A percentile compares a stretch with the other conserved stretches of the same genome.
phyloP scores from a whole-genome alignment of 2,888 invertebrate genomes.

The Flabesymbios commensalis region DNA sequence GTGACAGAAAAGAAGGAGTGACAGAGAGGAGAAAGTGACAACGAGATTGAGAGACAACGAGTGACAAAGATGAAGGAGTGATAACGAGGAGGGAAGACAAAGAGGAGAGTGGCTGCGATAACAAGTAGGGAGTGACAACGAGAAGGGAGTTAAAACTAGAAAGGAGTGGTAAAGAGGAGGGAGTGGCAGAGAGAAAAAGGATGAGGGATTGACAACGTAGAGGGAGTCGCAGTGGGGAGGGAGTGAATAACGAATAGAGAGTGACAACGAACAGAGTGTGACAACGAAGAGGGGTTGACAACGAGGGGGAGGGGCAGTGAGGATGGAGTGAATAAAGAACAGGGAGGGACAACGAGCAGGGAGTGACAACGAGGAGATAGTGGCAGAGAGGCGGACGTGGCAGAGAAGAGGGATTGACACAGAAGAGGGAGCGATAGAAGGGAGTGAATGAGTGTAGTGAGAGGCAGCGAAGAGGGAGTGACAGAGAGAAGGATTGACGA shows the following conservation, averaged over 20 bases:
- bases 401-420: slow-evolving; percentile 2
- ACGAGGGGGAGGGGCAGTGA: background rate
- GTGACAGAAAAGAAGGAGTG: too few relatives aligned
- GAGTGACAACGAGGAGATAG: background rate
- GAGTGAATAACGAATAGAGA: too few relatives aligned
- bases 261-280: too few relatives aligned
- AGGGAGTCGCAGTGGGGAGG: too few relatives aligned
- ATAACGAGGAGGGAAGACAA: too few relatives aligned
- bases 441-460: too few relatives aligned
- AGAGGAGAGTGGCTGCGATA: too few relatives aligned
- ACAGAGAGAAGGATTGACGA: background rate
- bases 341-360: background rate
- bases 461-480: too few relatives aligned
- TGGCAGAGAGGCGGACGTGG: background rate
- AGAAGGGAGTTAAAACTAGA: background rate
- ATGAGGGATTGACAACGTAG: too few relatives aligned
- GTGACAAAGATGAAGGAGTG: background rate
- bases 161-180: background rate
- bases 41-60: background rate
- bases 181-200: background rate
- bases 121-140: background rate
- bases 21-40: background rate
- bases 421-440: too few relatives aligned
- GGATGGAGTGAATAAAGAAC: background rate
- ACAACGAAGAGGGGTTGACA: background rate